Conservation (phyloP, 2,888 invertebrate genomes). For the Tipula lateralis region DNA sequence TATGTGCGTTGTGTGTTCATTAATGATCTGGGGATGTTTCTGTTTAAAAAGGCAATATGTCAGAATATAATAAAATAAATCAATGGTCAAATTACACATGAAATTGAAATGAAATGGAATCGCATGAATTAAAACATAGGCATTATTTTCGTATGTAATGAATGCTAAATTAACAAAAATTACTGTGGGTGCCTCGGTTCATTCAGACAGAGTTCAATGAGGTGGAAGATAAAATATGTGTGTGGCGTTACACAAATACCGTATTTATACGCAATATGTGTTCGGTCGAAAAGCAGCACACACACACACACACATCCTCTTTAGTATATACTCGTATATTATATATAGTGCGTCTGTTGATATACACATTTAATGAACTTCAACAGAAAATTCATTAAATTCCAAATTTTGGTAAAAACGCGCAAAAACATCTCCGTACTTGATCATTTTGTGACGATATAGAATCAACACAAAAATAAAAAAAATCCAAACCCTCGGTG, state of each 20-base stretch:
- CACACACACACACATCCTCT: neutral
- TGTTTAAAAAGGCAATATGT: slow-evolving; percentile 24
- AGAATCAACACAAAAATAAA: neutral
- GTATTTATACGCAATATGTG: neutral
- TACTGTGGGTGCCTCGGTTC: neutral
- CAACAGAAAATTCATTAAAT: neutral
- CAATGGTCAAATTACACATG: slow-evolving; percentile 24
- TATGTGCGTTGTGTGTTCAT: slow-evolving; percentile 4
- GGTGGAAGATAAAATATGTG: neutral
- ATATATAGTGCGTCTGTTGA: neutral
- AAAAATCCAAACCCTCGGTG: neutral
- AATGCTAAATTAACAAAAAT: slow-evolving; percentile 24
- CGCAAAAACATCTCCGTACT: neutral
- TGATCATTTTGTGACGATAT: neutral
- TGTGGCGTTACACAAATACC: neutral
- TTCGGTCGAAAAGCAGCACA: neutral
- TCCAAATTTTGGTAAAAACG: neutral
- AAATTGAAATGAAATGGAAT: slow-evolving; percentile 24
- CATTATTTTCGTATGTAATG: neutral
- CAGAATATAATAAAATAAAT: slow-evolving; percentile 24
- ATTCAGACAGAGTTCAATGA: neutral
- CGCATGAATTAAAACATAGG: slow-evolving; percentile 24
- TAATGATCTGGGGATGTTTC: slow-evolving; percentile 24
- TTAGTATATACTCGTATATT: no score
- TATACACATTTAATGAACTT: neutral